Evolutionary conservation across 2,113 vertebrate genomes (phyloP).

Genomic region (Sialia sialis): DNA sequence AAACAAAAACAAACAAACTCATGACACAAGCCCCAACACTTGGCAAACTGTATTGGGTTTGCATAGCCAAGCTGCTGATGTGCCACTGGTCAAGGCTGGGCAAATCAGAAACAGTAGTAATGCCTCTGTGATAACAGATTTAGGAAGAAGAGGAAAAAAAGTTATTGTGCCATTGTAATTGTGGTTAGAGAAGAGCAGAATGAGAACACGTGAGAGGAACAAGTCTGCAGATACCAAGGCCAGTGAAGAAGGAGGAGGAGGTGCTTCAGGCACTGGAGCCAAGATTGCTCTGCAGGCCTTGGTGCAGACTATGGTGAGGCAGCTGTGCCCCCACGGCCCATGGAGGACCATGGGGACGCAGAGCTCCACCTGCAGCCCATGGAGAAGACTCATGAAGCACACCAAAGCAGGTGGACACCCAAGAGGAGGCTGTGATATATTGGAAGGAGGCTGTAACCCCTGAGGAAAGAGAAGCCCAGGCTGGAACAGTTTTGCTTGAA

Average conservation of each 20-base stretch:
- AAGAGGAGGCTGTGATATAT: not conserved
- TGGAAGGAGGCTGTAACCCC: not conserved
- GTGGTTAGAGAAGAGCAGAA: accelerated
- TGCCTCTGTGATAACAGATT: not conserved
- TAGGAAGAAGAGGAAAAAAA: not conserved
- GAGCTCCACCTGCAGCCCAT: not conserved
- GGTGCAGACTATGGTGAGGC: not conserved
- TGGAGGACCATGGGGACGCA: not conserved
- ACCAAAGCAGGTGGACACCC: not conserved
- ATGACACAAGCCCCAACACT: not conserved
- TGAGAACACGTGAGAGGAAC: not conserved
- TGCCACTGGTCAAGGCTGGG: not conserved
- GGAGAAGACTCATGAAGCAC: not conserved
- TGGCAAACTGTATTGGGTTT: not conserved
- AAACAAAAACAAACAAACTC: not conserved
- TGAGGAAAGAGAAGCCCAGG: not conserved
- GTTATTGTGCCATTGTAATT: not conserved
- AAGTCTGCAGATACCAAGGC: not conserved
- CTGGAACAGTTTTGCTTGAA: not conserved
- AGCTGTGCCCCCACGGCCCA: not conserved
- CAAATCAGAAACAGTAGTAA: not conserved
- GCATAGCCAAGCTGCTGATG: not conserved
- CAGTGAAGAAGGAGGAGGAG: not conserved
- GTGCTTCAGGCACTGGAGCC: not conserved
- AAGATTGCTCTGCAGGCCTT: not conserved